Evolutionary conservation across 2,113 vertebrate species (phyloP).

Genomic region (Hucho hucho): DNA sequence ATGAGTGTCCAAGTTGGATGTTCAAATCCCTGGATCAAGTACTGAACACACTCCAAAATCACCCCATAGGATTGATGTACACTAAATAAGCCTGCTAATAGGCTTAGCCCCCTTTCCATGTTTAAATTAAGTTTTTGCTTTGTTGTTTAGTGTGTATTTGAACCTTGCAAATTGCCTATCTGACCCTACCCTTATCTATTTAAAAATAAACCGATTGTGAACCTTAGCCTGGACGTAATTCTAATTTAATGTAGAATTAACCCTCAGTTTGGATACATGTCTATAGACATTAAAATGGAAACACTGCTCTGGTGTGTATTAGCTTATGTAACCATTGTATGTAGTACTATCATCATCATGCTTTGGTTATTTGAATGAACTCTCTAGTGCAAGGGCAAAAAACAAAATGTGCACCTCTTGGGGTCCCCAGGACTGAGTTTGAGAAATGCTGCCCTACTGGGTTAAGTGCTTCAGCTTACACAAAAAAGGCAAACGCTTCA

Average conservation of each 20-base stretch:
- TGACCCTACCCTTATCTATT: not conserved
- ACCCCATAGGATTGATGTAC: not conserved
- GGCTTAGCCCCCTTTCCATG: not conserved
- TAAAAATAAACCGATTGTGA: too few relatives aligned
- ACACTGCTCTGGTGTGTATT: not conserved
- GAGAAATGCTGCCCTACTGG: too few relatives aligned
- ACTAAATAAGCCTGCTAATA: not conserved
- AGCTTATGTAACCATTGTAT: too few relatives aligned
- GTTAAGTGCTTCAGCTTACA: too few relatives aligned
- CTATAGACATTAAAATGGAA: not conserved
- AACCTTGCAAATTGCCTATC: not conserved
- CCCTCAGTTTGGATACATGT: not conserved
- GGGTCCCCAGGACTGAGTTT: too few relatives aligned
- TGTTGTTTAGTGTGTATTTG: not conserved
- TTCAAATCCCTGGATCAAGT: not conserved
- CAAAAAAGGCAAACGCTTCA: not conserved
- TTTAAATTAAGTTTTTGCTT: not conserved
- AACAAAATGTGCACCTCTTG: too few relatives aligned
- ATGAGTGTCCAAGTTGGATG: not conserved
- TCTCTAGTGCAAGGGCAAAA: too few relatives aligned
- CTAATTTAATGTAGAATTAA: too few relatives aligned
- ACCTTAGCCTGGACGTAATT: too few relatives aligned
- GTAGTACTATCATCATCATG: too few relatives aligned
- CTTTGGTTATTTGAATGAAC: too few relatives aligned
- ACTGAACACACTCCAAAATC: not conserved